Conservation (phyloP, 2,888 invertebrate genomes). For the Catocala sponsa region DNA sequence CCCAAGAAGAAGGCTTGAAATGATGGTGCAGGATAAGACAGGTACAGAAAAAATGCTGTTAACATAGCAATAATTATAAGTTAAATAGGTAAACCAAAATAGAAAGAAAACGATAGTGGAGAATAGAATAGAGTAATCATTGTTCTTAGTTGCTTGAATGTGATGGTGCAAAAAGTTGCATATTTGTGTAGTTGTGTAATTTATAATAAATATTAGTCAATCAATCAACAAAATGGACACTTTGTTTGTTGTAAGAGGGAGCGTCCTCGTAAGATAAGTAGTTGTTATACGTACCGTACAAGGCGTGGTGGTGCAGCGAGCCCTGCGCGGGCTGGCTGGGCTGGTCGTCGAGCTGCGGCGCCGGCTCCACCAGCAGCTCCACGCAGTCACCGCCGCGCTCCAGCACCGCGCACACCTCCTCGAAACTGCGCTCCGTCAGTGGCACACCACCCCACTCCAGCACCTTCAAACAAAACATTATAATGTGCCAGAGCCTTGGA, state of each 20-base stretch:
- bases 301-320: conserved; percentile 84
- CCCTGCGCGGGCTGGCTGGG: conserved; percentile 62
- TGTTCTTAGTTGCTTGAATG: background rate
- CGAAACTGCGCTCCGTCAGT: conserved; percentile 96
- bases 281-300: conserved; percentile 83
- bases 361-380: conserved; percentile 95
- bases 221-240: too few species aligned
- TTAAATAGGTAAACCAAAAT: conserved; percentile 45
- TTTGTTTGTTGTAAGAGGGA: too few species aligned
- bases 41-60: conserved; percentile 50
- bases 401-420: conserved; percentile 96
- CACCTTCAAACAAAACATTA: conserved; percentile 84
- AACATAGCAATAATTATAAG: conserved; percentile 46
- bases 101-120: conserved; percentile 23
- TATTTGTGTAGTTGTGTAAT: too few species aligned
- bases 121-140: background rate
- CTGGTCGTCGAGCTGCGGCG: conserved; percentile 92
- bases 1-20: conserved; percentile 60
- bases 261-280: background rate
- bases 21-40: conserved; percentile 53
- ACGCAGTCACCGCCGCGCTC: conserved; percentile 95
- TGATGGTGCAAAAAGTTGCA: too few species aligned
- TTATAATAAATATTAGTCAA: too few species aligned
- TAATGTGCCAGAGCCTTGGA: background rate
- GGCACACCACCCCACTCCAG: conserved; percentile 97